A percentile compares a stretch with the other conserved stretches of the same genome.
phyloP scores from a whole-genome alignment of 1,140 invertebrate species.

The Nylanderia fulva region DNA sequence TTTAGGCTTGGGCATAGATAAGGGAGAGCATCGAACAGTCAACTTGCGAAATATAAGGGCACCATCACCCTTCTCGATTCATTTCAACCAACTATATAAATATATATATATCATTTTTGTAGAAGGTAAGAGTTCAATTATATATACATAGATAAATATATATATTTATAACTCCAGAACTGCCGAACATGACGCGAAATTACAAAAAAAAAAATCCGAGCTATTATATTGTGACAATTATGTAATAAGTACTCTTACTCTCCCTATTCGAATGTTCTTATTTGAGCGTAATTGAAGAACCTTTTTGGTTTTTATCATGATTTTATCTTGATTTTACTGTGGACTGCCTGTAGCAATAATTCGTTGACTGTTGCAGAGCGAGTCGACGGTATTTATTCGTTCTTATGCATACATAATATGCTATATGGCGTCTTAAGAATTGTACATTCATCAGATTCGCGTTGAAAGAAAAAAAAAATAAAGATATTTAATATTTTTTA shows the following conservation, averaged over 20 bases:
- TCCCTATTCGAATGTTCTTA: constrained; percentile 71
- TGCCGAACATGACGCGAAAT: constrained; percentile 50
- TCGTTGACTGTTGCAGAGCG: constrained; percentile 65
- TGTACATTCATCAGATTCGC: not conserved
- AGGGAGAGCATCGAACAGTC: constrained; percentile 72
- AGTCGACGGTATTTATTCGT: constrained; percentile 51
- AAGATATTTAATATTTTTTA: constrained; percentile 38
- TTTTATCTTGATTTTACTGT: constrained; percentile 67
- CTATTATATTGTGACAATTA: constrained; percentile 25
- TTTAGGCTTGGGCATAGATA: constrained; percentile 79
- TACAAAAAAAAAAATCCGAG: constrained; percentile 49
- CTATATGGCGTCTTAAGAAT: constrained; percentile 19
- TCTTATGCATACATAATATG: not conserved
- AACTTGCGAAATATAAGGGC: constrained; percentile 47
- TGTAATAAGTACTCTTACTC: constrained; percentile 65
- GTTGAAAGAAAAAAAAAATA: not conserved
- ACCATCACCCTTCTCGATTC: constrained; percentile 59
- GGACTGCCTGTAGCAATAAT: constrained; percentile 67
- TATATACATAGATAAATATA: constrained; percentile 11
- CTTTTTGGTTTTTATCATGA: constrained; percentile 66
- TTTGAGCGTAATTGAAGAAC: constrained; percentile 61
- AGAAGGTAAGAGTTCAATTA: constrained; percentile 55
- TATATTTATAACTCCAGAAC: constrained; percentile 36
- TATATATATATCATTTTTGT: constrained; percentile 39
- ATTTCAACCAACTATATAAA: constrained; percentile 7